Evolutionary conservation across 1,140 invertebrate species (phyloP).

Genomic region (Megalopta genalis): DNA sequence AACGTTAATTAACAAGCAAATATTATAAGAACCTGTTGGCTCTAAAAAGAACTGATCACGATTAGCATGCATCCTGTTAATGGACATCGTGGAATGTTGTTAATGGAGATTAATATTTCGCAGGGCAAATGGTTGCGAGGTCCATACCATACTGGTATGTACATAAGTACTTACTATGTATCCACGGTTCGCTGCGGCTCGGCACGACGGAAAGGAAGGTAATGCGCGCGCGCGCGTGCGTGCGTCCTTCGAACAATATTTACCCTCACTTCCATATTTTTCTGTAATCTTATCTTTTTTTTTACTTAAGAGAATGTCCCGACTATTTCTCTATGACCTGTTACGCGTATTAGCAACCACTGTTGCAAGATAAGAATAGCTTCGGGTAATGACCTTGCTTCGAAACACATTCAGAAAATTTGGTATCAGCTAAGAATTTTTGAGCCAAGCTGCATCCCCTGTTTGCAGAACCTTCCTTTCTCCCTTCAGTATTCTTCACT

Average conservation of each 20-base stretch:
- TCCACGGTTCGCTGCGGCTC: background rate
- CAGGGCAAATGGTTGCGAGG: too few relatives aligned
- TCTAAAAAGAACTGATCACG: too few relatives aligned
- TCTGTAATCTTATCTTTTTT: constrained; percentile 47
- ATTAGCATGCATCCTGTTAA: background rate
- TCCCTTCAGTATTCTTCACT: too few relatives aligned
- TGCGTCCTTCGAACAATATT: constrained; percentile 47
- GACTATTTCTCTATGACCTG: constrained; percentile 11
- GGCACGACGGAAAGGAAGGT: background rate
- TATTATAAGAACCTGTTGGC: too few relatives aligned
- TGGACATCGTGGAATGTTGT: background rate
- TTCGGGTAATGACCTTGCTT: constrained; percentile 21
- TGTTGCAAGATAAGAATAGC: constrained; percentile 36
- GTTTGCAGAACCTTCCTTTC: background rate
- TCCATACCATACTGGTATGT: too few relatives aligned
- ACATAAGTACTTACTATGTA: background rate
- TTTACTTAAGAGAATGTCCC: constrained; percentile 24
- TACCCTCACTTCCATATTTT: constrained; percentile 46
- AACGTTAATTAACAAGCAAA: too few relatives aligned
- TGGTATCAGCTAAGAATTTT: background rate
- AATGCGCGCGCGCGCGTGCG: background rate
- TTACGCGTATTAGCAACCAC: constrained; percentile 28
- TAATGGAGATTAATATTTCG: background rate
- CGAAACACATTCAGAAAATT: background rate
- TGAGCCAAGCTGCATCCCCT: background rate